Percentiles rank a stretch among this genome's conserved stretches.
Conservation (phyloP, 30 jellyfish, hydroid and myxozoan genomes). For the Aurelia sp. region DNA sequence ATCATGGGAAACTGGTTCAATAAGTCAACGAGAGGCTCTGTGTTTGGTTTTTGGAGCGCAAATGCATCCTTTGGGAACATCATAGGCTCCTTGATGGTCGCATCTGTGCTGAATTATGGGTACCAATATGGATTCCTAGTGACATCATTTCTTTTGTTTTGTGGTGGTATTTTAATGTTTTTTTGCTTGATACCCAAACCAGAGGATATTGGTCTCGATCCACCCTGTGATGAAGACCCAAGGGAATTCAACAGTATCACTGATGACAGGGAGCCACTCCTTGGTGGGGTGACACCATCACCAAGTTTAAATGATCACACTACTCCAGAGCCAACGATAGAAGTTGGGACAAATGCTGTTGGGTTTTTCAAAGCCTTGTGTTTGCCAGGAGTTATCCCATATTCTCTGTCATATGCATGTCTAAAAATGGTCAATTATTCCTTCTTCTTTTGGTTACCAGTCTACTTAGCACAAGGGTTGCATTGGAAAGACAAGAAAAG, state of each 20-base stretch:
- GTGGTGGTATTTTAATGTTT: conserved; percentile 85
- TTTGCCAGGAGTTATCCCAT: conserved; percentile 96
- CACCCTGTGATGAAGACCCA: conserved; percentile 33
- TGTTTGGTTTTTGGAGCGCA: conserved; percentile 96
- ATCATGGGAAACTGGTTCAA: conserved; percentile 98
- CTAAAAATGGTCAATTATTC: conserved; percentile 90
- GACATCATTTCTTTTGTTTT: conserved; percentile 69
- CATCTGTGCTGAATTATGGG: conserved; percentile 85
- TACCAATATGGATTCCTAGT: conserved; percentile 85
- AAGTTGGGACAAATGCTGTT: conserved; percentile 38
- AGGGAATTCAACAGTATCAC: not conserved
- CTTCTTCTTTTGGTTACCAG: conserved; percentile 97
- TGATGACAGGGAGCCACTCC: conserved; percentile 12
- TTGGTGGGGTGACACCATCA: not conserved
- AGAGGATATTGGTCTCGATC: conserved; percentile 72
- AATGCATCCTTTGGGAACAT: conserved; percentile 95
- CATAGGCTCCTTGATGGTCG: conserved; percentile 88
- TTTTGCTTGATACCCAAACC: conserved; percentile 82
- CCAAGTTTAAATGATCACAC: conserved; percentile 6
- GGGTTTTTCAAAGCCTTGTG: conserved; percentile 79
- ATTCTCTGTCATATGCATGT: conserved; percentile 94
- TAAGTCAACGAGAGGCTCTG: conserved; percentile 89
- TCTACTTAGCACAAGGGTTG: conserved; percentile 88
- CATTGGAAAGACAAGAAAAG: conserved; percentile 90
- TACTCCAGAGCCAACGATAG: conserved; percentile 21